Conservation (phyloP, 2,797 vertebrate genomes). For the Parauchenoglanis punctatus region DNA sequence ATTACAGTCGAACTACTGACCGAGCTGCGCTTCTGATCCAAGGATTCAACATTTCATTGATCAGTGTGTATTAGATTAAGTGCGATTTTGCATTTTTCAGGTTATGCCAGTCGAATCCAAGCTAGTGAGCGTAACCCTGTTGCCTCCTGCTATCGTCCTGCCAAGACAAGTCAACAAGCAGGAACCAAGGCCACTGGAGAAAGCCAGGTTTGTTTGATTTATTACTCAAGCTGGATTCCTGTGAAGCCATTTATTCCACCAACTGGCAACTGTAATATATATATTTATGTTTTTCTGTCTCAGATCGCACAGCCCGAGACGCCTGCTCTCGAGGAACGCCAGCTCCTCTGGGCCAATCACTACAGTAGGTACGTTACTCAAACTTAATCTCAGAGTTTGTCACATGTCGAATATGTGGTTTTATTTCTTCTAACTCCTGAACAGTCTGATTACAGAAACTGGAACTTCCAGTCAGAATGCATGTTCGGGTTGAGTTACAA, state of each 20-base stretch:
- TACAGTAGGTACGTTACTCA: conserved; percentile 85
- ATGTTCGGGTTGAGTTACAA: conserved; percentile 5
- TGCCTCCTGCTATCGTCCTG: conserved; percentile 84
- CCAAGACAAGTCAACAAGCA: conserved; percentile 80
- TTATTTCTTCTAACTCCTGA: background rate
- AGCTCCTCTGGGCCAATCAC: conserved; percentile 79
- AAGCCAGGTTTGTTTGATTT: conserved; percentile 77
- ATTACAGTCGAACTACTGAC: too few species aligned
- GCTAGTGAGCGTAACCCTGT: conserved; percentile 69
- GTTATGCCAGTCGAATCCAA: conserved; percentile 69
- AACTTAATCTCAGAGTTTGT: background rate
- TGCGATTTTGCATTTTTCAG: conserved; percentile 63
- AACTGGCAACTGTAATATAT: background rate
- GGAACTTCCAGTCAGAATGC: background rate
- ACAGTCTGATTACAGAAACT: conserved; percentile 31
- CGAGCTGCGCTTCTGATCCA: background rate
- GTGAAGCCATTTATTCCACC: background rate
- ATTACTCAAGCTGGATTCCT: background rate
- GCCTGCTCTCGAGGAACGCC: conserved; percentile 77
- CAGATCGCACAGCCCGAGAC: conserved; percentile 89
- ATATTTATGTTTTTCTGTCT: conserved; percentile 37
- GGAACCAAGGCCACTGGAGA: conserved; percentile 77
- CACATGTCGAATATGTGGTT: background rate
- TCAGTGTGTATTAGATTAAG: background rate
- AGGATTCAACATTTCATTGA: background rate